These are phyloP conservation scores for Ariopsis seemanni DNA, from an alignment of 2,113 vertebrate species.

Conservation along the genomic window DNA sequence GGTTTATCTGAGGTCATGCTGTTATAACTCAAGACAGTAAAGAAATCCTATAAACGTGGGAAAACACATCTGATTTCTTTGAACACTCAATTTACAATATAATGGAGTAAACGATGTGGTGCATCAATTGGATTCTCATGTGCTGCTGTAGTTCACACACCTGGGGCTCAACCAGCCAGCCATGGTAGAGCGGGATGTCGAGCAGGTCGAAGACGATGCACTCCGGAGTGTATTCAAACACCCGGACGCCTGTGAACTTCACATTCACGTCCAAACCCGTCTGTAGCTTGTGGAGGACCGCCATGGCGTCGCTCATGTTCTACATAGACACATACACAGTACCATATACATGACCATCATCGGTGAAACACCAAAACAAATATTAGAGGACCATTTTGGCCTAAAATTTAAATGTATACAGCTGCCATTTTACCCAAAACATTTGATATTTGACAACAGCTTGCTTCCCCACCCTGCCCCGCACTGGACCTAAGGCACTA, in stretches of 20 bases:
- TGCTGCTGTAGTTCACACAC: conserved; percentile 64
- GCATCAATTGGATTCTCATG: not conserved
- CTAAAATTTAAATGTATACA: not conserved
- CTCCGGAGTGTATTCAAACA: conserved; percentile 98
- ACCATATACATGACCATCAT: not conserved
- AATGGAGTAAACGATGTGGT: not conserved
- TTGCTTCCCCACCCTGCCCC: too few relatives aligned
- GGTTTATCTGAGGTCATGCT: not conserved
- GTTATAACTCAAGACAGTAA: not conserved
- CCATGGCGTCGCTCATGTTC: conserved; percentile 99
- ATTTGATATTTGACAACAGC: not conserved
- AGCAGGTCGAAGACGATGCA: conserved; percentile 99
- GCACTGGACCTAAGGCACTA: not conserved
- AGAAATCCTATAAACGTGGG: not conserved
- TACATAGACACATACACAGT: conserved; percentile 55
- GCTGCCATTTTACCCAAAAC: not conserved
- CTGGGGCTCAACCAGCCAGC: conserved; percentile 98
- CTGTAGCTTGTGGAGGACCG: conserved; percentile 94
- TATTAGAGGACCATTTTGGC: not conserved
- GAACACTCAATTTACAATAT: not conserved
- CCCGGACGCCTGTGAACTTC: conserved; percentile 93
- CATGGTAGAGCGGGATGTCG: conserved; percentile 96
- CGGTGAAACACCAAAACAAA: not conserved
- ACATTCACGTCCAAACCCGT: conserved; percentile 98
- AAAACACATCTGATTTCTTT: not conserved